phyloP scores from a whole-genome alignment of 1,140 invertebrate genomes.

The Brachionus rubens region DNA sequence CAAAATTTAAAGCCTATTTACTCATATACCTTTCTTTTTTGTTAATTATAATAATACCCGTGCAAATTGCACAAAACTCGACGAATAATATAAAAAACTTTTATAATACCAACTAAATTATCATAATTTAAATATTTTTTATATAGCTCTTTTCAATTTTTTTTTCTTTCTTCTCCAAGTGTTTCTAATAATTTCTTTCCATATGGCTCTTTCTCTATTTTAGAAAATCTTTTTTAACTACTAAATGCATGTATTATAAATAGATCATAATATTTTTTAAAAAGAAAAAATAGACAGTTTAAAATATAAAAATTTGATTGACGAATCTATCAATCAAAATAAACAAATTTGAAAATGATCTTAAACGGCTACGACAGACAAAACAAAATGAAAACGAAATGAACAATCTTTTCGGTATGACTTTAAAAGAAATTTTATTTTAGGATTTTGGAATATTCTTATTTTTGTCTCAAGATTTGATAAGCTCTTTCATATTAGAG shows the following conservation, averaged over 20 bases:
- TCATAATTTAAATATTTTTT: slow-evolving; percentile 7
- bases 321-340: slow-evolving; percentile 31
- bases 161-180: background rate
- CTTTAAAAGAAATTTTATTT: too few relatives aligned
- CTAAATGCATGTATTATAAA: background rate
- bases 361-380: background rate
- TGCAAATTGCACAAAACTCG: too few relatives aligned
- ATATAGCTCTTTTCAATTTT: background rate
- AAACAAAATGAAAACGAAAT: background rate
- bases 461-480: slow-evolving; percentile 7
- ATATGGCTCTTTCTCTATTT: background rate
- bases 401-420: slow-evolving; percentile 10
- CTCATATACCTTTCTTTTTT: too few relatives aligned
- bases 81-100: too few relatives aligned
- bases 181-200: background rate
- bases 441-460: too few relatives aligned
- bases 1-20: too few relatives aligned
- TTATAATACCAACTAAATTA: background rate
- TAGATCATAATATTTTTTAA: too few relatives aligned
- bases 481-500: slow-evolving; percentile 18
- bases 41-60: too few relatives aligned
- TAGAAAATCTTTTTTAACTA: slow-evolving; percentile 17
- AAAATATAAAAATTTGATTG: slow-evolving; percentile 42
- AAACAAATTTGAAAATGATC: background rate
- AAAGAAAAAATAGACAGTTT: background rate